Percentiles rank a stretch among this genome's conserved stretches.
These are phyloP conservation scores for Gymnopithys bicolor DNA, from an alignment of 2,797 vertebrate genomes.

Conservation along the genomic window DNA sequence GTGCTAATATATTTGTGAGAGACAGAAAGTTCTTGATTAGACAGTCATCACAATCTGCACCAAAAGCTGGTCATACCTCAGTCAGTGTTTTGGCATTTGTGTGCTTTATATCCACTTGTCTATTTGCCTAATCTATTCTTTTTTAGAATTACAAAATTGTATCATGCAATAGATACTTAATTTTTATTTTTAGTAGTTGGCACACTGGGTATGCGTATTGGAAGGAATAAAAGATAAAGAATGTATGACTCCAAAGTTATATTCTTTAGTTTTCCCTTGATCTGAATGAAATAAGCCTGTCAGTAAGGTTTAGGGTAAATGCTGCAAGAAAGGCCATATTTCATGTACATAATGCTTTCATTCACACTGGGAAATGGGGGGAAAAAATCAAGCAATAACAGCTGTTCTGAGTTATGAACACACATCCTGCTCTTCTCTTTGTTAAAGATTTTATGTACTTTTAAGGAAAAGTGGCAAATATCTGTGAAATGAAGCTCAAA, in stretches of 20 bases:
- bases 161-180: neutral
- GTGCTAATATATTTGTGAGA: neutral
- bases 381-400: neutral
- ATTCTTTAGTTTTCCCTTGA: neutral
- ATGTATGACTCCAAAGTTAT: neutral
- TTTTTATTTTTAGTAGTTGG: neutral
- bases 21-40: neutral
- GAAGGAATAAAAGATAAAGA: neutral
- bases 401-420: constrained; percentile 11
- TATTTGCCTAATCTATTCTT: neutral
- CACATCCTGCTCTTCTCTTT: constrained; percentile 11
- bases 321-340: neutral
- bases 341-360: neutral
- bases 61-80: neutral
- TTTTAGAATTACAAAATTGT: neutral
- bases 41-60: neutral
- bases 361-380: constrained; percentile 14
- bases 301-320: neutral
- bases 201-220: neutral
- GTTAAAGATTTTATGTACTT: neutral
- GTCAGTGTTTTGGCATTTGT: neutral
- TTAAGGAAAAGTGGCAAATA: constrained; percentile 6
- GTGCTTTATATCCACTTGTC: neutral
- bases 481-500: neutral
- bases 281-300: neutral